Base-by-base conservation (phyloP, 2,888 invertebrate species). In the Sphecodes monilicornis region DNA sequence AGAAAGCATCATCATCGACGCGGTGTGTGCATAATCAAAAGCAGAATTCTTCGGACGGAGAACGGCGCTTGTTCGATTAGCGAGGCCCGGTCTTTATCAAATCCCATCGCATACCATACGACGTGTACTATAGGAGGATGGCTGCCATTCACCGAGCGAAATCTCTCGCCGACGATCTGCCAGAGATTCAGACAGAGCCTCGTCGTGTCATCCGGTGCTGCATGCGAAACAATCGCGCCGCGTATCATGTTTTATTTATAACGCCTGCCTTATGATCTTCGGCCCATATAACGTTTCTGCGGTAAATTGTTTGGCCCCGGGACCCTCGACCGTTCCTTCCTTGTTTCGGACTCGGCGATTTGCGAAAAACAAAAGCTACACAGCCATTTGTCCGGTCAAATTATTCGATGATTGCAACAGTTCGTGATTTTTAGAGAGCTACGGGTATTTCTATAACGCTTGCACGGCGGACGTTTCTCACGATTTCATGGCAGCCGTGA, bases 211-310 rank as follows among this genome's bases (percentile, higher is more conserved):
- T 89, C 89, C 89, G 89, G 86, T 87, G 80, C 87, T 78, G 80
- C 72, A 82, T 77, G 84, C 82, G 89, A 89, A 89, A 89, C 86
- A 89, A 82, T 86, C 87, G 85, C 74, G 39, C 43, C 64, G 69
- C 73, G 75, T 85, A 84, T 87, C 89, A 86, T 86, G 86, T 87
- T 86, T 89, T 89, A 89, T 89, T 89, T 86, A 89, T 84, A 85
- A 80, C 70, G 74, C 50, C 43, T 69, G 74, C 66, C 79, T 79
- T 76, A 43, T 68, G 75, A 72, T 78, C 86, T 66, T 75, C 80
- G 82, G 57, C 64, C 72, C 73, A 78, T 64, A 32, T 78, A 73
- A 78, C 82, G 78, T 78, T 76, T 64, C 76, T 43, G 69, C 79
- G 78, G 60, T 72, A 73, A 76, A 74, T 79, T 69, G 29, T 60